Evolutionary conservation across 1,140 invertebrate genomes (phyloP), one percentile per base, ranked within the genome.

Genomic region (Psix sp.): DNA sequence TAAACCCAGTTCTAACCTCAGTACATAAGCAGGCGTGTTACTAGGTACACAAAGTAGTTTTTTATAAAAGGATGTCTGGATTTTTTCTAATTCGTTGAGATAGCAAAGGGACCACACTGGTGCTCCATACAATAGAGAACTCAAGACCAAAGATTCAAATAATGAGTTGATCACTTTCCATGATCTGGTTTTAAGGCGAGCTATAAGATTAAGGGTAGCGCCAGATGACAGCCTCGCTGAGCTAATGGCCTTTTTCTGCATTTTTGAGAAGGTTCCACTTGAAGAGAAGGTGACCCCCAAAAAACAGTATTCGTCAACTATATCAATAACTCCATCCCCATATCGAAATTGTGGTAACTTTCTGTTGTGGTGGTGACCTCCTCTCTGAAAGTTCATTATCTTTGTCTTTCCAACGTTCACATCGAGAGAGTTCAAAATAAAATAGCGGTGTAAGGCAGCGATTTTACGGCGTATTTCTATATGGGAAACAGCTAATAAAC

Each of bases 401-500:
- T 75, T 77, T n/a, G 73, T 73, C 59, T 77, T 77, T 3, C 43
- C 42, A 9, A 63, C 33, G 20, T 75, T 75, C 1, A 75, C 40
- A 16, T 13, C 39, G 5, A 68, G 26, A 1, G 42, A 38, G 38
- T 63, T 68, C 0, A 14, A 0, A 0, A n/a, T 26, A 26, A 60
- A 75, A 40, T 70, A 24, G 21, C 3, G 3, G 21, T 24, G 21
- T 7, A 24, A 24, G 3, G 21, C 3, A 7, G 3, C 3, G 3
- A 24, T 3, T 7, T 4, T 7, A 24, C 21, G 21, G 3, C 21
- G 21, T 7, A 24, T 24, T 24, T 24, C 3, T 4, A 24, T 24
- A 4, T 24, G 21, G 21, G 3, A 76, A 11, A 42, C 48, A 7
- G 65, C 51, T 1, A 71, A 35, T 2, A 75, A 14, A 4, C 66